These are phyloP conservation scores for Microtus montanus DNA, from an alignment of 2,113 vertebrate species.

Conservation along the genomic window DNA sequence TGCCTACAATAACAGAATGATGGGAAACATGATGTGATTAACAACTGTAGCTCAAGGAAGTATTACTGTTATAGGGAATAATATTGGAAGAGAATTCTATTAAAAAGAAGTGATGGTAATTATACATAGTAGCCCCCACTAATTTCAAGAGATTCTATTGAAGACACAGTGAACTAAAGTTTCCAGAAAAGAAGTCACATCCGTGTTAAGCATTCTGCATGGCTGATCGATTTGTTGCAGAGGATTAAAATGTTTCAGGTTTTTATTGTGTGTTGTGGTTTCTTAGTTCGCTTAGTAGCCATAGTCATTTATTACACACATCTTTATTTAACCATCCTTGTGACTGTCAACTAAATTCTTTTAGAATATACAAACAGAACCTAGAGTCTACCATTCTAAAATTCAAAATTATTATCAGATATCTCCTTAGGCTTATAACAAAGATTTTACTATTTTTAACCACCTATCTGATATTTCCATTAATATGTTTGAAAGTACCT, in stretches of 20 bases:
- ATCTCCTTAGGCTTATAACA: not conserved
- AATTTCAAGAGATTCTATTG: not conserved
- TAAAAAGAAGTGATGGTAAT: constrained; percentile 1
- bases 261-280: not conserved
- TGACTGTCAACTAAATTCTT: not conserved
- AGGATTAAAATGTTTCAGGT: not conserved
- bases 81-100: not conserved
- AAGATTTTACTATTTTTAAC: not conserved
- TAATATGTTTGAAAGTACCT: not conserved
- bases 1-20: constrained; percentile 46
- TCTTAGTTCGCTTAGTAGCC: not conserved
- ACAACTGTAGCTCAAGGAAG: not conserved
- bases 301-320: not conserved
- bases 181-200: not conserved
- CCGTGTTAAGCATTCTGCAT: not conserved
- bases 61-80: not conserved
- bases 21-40: not conserved
- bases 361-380: not conserved
- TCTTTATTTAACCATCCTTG: not conserved
- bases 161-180: not conserved
- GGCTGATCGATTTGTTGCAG: not conserved
- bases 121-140: not conserved
- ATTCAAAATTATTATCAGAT: too few relatives aligned
- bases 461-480: not conserved
- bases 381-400: not conserved